Evolutionary conservation across 2,888 invertebrate genomes (phyloP), one percentile per base, ranked within the genome.

Genomic region (Gortyna flavago): DNA sequence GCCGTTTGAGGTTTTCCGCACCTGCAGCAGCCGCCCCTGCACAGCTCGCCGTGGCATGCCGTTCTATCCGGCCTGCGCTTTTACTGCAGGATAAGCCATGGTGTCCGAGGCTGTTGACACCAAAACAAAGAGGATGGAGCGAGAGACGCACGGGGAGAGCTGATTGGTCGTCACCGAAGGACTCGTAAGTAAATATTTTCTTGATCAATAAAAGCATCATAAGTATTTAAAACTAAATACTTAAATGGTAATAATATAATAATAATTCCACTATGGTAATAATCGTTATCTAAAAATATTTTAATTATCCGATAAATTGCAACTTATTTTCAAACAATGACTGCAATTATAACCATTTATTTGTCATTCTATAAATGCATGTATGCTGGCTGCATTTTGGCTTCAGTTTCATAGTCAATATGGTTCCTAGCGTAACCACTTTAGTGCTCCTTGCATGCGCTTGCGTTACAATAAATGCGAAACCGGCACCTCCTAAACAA

Each of bases 401-500:
- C 2, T 38, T 65, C 16, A 54, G 18, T 21, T 73, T 48, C 16
- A 11, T 25, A 7, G 25, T 5, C 54, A 71, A 38, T 7, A 78
- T 79, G 78, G 35, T 64, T 54, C 16, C 44, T n/a, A 38, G 38
- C n/a, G 16, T 38, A 11, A 48, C 18, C 21, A 21, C 0, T 38
- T 29, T 71, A 0, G 13, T 71, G 11, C 0, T 79, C 5, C 7
- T 78, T 32, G 79, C 29, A 16, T 71, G 54, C 13, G 29, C 25
- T 29, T 78, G 44, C 38, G 64, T 32, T 11, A 8, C n/a, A 16
- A 48, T 48, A 71, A 13, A 57, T 16, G 70, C 25, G 13, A 5
- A 0, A 0, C 0, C 0, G 3, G 0, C 0, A 6, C 16, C 6
- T 18, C 7, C 62, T 8, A 0, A 2, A 16, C 11, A 5, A 25